A percentile compares a stretch with the other conserved stretches of the same genome.
These are phyloP conservation scores for Hipposideros larvatus DNA, from an alignment of 2,797 vertebrate species.

Conservation along the genomic window DNA sequence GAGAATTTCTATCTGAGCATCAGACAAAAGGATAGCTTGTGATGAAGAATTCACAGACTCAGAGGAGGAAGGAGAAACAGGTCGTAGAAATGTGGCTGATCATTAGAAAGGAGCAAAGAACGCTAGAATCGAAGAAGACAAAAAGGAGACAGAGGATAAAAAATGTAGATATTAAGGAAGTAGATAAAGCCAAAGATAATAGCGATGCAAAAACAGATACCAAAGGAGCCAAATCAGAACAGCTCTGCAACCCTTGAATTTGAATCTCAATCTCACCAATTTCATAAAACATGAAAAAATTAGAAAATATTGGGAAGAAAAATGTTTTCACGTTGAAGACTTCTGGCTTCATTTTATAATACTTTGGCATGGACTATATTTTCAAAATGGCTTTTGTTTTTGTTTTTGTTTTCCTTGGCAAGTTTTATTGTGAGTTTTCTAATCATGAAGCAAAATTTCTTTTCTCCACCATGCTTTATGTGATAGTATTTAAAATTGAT, in stretches of 20 bases:
- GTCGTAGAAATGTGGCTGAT: constrained; percentile 92
- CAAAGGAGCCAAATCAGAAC: constrained; percentile 95
- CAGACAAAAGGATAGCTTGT: constrained; percentile 95
- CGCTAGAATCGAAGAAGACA: constrained; percentile 94
- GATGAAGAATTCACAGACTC: constrained; percentile 97
- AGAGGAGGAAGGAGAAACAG: constrained; percentile 95
- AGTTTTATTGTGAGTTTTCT: constrained; percentile 92
- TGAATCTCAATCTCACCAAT: constrained; percentile 82
- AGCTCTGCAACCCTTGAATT: constrained; percentile 93
- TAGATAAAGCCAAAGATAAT: constrained; percentile 94
- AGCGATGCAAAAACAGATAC: constrained; percentile 92
- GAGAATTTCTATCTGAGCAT: constrained; percentile 94
- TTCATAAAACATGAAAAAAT: constrained; percentile 80
- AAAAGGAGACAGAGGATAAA: constrained; percentile 93
- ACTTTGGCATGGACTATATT: constrained; percentile 92
- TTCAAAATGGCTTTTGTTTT: constrained; percentile 88
- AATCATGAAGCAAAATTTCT: constrained; percentile 90
- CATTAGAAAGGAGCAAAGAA: constrained; percentile 94
- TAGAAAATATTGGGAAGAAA: constrained; percentile 78
- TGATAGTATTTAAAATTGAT: constrained; percentile 93
- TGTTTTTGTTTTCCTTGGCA: constrained; percentile 89
- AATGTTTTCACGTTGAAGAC: constrained; percentile 86
- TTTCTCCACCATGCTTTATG: constrained; percentile 91
- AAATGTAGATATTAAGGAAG: constrained; percentile 95
- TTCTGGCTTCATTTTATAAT: constrained; percentile 90